Base-by-base conservation (phyloP, 2,113 vertebrate genomes). In the Nerophis lumbriciformis region DNA sequence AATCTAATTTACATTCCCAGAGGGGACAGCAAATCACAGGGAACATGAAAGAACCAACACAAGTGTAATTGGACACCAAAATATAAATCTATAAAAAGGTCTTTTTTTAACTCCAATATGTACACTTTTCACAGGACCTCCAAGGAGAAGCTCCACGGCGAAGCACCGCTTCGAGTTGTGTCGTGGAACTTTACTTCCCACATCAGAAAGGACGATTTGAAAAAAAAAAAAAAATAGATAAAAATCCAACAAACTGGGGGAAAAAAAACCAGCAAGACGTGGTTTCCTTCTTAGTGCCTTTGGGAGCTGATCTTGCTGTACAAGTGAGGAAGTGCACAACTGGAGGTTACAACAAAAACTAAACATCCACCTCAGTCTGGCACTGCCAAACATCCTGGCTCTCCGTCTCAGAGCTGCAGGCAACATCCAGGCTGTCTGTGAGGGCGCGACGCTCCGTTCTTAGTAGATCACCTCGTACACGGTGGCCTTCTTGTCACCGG, bases 381-480 rank as follows among this genome's bases (percentile, higher is more conserved):
- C 78, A 66, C 73, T 73, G 83, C 84, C 78, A 82, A 83, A 78
- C 78, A 7, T 66, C 72, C 68, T 72, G 67, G 62, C 73, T 69
- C 69, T 72, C 72, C 65, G 66, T 66, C 61, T 72, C 8, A 37
- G 68, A 61, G 73, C 84, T 75, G 79, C 71, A 77, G 78, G 82
- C 73, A 74, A 85, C 82, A 81, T 85, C 83, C 82, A 80, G 77
- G 81, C 76, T 82, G 80, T 86, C 84, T 85, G 79, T 83, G 79
- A 80, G 70, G 77, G 81, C 77, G 61, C 78, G 70, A 66, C 70
- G 53, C 71, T 71, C 66, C 19, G 63, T 60, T 75, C 89, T 37
- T 90, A 98, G 87, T 98, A 98, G 91, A 98, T 97, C 84, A 97
- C 95, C 90, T 98, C 95, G 63, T 98, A 98, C 71, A 98, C 95